A percentile compares a stretch with the other conserved stretches of the same genome.
Conservation (phyloP, 2,113 vertebrate genomes). For the Gasterosteus nipponicus region DNA sequence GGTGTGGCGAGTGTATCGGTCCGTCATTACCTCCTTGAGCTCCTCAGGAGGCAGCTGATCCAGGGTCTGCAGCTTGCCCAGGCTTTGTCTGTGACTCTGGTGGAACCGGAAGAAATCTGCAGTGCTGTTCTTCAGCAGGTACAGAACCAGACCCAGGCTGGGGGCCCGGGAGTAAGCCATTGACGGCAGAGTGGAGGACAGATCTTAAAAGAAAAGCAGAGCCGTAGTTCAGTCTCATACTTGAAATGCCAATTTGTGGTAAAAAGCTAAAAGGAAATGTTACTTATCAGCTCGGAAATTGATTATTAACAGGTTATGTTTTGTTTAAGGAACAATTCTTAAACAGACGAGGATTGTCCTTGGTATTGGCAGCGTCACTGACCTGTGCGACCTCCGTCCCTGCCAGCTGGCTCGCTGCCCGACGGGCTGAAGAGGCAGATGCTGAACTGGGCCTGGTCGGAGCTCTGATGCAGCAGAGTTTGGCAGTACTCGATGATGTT, state of each 20-base stretch:
- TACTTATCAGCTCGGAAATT: not conserved
- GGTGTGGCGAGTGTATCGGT: not conserved
- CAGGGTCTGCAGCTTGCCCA: conserved; percentile 92
- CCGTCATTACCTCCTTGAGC: conserved; percentile 90
- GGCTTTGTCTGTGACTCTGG: conserved; percentile 92
- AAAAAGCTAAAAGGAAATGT: not conserved
- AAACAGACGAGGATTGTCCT: not conserved
- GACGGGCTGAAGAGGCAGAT: conserved; percentile 95
- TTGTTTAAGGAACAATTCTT: not conserved
- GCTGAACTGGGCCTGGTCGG: conserved; percentile 87
- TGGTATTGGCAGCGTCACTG: conserved; percentile 8
- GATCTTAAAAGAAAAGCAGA: conserved; percentile 75
- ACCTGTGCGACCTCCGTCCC: conserved; percentile 89
- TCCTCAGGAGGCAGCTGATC: conserved; percentile 97
- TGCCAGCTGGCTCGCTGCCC: conserved; percentile 87
- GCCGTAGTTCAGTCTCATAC: not conserved
- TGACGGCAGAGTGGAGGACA: conserved; percentile 79
- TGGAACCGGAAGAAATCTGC: conserved; percentile 95
- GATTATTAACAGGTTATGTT: not conserved
- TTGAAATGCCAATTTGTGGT: not conserved
- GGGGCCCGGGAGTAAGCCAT: conserved; percentile 88
- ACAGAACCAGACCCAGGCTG: conserved; percentile 91
- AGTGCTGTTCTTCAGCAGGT: conserved; percentile 91
- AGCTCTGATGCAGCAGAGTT: conserved; percentile 90
- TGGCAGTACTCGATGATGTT: conserved; percentile 99